Evolutionary conservation across 2,113 vertebrate species (phyloP), one percentile per base, ranked within the genome.

Genomic region (Zeus faber): DNA sequence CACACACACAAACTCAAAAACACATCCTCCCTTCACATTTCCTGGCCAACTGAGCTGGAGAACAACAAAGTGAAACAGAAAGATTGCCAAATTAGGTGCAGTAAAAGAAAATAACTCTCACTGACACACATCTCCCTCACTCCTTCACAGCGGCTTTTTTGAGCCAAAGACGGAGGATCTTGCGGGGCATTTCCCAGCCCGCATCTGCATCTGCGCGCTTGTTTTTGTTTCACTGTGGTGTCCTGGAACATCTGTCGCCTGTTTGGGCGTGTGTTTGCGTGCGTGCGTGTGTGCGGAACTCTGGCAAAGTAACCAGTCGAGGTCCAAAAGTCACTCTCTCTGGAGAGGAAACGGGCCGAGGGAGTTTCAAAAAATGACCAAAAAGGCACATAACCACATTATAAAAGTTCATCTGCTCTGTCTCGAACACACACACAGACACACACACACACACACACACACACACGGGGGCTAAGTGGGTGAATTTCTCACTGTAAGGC

Each of bases 161-260:
- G n/a, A 20, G 35, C 31, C 35, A 68, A 21, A 55, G 64, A 74
- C 56, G 66, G 20, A 72, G 76, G 72, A 66, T 47, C 64, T 70
- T 51, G 14, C 44, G 25, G 67, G 65, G 65, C 58, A 58, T 83
- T 85, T 86, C 71, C 72, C 62, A 71, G 76, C 49, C 9, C 4
- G 31, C 31, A 33, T 33, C 62, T 77, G 67, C 71, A 62, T 85
- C 68, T 84, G 78, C 24, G 5, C 49, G 63, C 72, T 74, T 85
- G 62, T 76, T 70, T 11, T 14, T 37, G 11, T 37, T 37, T 3
- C 9, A 46, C 61, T 62, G 61, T 75, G 76, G 82, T 83, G 75
- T 88, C 85, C 83, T 76, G 66, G 60, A 85, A 85, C 82, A 85
- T 85, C 74, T 85, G 83, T 74, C 51, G 18, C 60, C 45, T 81